Conservation (phyloP, 2,888 invertebrate species). For the Blomia tropicalis region DNA sequence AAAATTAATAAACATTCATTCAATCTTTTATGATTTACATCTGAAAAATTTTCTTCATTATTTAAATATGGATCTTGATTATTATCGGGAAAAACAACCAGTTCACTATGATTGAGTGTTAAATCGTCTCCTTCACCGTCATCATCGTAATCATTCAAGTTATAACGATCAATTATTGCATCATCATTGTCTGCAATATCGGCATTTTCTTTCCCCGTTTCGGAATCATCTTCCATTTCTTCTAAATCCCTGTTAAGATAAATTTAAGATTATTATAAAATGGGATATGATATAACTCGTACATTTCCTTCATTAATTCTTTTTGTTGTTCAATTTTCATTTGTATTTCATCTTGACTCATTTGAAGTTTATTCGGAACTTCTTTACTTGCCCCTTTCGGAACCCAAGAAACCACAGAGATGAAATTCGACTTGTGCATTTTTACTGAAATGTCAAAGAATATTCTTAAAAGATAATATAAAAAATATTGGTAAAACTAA, state of each 20-base stretch:
- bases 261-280: too few species aligned
- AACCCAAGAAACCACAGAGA: constrained; percentile 36
- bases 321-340: constrained; percentile 48
- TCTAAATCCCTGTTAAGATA: too few species aligned
- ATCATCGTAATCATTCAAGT: constrained; percentile 38
- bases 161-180: constrained; percentile 57
- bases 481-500: background rate
- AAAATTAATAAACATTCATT: constrained; percentile 39
- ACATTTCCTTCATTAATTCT: background rate
- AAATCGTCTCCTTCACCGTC: constrained; percentile 21
- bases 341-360: constrained; percentile 57
- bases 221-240: constrained; percentile 38
- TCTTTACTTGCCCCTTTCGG: constrained; percentile 34
- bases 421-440: constrained; percentile 31
- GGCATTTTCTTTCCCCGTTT: constrained; percentile 1
- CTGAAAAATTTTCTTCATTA: constrained; percentile 34
- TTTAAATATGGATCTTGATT: constrained; percentile 39
- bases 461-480: background rate
- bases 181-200: too few species aligned
- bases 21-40: constrained; percentile 35
- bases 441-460: too few species aligned
- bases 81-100: constrained; percentile 36
- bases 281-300: background rate
- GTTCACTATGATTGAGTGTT: constrained; percentile 31
- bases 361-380: constrained; percentile 45